Evolutionary conservation across 2,888 invertebrate genomes (phyloP), one percentile per base, ranked within the genome.

Genomic region (Epicampocera succincta): DNA sequence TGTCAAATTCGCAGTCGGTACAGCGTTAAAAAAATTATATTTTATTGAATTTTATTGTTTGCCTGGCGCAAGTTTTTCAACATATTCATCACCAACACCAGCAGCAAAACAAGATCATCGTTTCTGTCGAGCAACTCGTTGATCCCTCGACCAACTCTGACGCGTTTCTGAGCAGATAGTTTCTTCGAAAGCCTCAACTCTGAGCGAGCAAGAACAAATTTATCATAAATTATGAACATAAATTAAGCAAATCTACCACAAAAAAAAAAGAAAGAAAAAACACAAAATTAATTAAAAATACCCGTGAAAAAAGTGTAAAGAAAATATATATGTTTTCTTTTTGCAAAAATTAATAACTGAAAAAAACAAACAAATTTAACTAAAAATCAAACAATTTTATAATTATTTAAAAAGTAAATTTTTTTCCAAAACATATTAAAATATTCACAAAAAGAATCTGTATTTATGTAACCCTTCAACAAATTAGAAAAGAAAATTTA

Each of bases 21-120:
- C 33, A 58, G 66, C 63, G 80, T 56, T 73, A 61, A 68, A 77
- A 60, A 72, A 68, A 48, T 65, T 46, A 29, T 54, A 58, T 74
- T 74, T 65, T 58, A 74, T 77, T 44, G 63, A 60, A 66, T 75
- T 82, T 74, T 74, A 78, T 82, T 82, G 71, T 75, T 75, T 78
- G 54, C 78, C 48, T 65, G 78, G 54, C 75, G 48, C 74, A 78
- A 75, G 54, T 75, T 78, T 66, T 74, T 54, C 73, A 71, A 71
- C 74, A 80, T 74, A 8, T 15, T 46, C 71, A 42, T n/a, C 52
- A 52, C 17, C 72, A 69, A 19, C 61, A 72, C 9, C 29, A 72
- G 12, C 48, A 61, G 60, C 60, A 61, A 66, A 4, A 54, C 61
- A 54, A 76, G 25, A 76, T 61, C 33, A 33, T 33, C 65, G 71